Percentiles rank a stretch among this genome's conserved stretches.
Conservation (phyloP, 2,797 vertebrate genomes). For the Aratinga solstitialis region DNA sequence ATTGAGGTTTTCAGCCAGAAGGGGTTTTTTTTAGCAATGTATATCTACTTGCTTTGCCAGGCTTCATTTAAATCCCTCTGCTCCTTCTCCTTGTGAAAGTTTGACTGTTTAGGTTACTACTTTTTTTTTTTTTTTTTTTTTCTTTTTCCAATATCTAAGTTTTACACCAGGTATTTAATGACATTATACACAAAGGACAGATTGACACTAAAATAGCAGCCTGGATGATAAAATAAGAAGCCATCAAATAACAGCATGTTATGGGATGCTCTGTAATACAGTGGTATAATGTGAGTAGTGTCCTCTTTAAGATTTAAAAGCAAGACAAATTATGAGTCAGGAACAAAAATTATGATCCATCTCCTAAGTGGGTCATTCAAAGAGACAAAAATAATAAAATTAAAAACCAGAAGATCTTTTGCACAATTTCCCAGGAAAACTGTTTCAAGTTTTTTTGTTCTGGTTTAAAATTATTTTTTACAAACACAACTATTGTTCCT, state of each 20-base stretch:
- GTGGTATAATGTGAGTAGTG: too few relatives aligned
- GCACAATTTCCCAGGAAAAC: background rate
- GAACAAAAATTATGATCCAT: background rate
- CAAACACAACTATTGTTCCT: background rate
- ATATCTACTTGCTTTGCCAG: background rate
- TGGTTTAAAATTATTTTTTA: background rate
- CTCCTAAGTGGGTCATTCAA: background rate
- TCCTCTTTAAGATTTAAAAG: background rate
- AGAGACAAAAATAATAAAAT: background rate
- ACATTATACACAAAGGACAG: background rate
- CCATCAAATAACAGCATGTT: background rate
- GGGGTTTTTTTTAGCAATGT: background rate
- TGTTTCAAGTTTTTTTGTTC: background rate
- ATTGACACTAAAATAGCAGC: background rate
- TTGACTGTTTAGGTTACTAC: background rate
- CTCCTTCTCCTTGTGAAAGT: background rate
- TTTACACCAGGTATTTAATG: background rate
- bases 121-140: background rate
- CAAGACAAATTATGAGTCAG: background rate
- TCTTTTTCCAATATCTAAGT: background rate
- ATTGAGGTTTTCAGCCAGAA: slow-evolving; percentile 37
- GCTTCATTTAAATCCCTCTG: slow-evolving; percentile 5
- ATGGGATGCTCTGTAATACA: background rate
- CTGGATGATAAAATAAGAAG: background rate
- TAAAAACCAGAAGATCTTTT: background rate